These are phyloP conservation scores for Sarcophilus harrisii DNA, from an alignment of 2,797 vertebrate species.

Conservation along the genomic window DNA sequence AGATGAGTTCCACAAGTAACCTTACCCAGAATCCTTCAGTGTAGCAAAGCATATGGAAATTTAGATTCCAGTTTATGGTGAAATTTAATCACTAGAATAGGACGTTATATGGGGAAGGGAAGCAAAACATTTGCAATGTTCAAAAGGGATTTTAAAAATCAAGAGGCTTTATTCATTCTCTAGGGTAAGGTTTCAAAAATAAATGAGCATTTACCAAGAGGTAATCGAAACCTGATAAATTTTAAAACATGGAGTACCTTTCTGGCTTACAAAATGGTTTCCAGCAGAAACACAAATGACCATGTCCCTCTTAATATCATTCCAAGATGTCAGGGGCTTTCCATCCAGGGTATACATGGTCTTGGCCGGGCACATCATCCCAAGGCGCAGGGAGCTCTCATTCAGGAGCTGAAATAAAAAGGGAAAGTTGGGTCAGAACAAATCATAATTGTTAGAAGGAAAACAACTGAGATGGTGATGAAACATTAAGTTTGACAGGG, in stretches of 20 bases:
- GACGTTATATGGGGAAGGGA: neutral
- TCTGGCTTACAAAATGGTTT: slow-evolving; percentile 68
- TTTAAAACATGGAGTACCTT: slow-evolving; percentile 66
- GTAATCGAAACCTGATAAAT: slow-evolving; percentile 10
- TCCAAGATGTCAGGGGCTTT: slow-evolving; percentile 62
- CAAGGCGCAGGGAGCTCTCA: slow-evolving; percentile 65
- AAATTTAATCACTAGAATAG: neutral
- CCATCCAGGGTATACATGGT: slow-evolving; percentile 44
- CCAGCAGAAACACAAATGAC: slow-evolving; percentile 76
- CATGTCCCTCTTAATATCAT: slow-evolving; percentile 67
- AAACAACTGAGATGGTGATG: neutral
- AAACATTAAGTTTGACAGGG: neutral
- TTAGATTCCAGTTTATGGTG: neutral
- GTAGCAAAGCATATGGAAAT: slow-evolving; percentile 1
- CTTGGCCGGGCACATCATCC: slow-evolving; percentile 69
- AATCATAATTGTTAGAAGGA: neutral
- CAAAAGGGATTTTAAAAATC: neutral
- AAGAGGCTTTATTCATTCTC: neutral
- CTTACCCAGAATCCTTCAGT: neutral
- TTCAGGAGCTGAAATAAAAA: slow-evolving; percentile 74
- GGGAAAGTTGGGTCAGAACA: neutral
- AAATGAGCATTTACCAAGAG: neutral
- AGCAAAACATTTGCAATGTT: slow-evolving; percentile 14
- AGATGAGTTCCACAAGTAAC: slow-evolving; percentile 1
- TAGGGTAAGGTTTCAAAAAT: neutral